Base-by-base conservation (phyloP, 1,140 invertebrate genomes). In the Schlechtendalia chinensis region DNA sequence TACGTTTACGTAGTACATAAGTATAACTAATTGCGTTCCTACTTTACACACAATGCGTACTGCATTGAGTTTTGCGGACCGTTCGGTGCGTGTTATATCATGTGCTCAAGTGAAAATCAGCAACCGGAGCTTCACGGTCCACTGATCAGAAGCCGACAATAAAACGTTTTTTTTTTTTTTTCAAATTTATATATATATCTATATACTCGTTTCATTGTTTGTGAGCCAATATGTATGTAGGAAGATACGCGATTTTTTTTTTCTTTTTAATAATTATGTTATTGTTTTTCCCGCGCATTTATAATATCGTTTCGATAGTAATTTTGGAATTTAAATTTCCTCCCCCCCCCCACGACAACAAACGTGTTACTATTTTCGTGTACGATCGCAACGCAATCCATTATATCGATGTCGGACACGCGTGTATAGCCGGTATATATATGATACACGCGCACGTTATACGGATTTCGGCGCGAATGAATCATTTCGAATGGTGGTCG, bases 21-120 rank as follows among this genome's bases (percentile, higher is more conserved):
- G 24, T 63, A 32, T 50, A 69, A 69, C 67, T 69, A 69, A 69
- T 69, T 69, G 67, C 67, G 47, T 27, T 69, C 67, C 67, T 69
- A 69, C 67, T 69, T 69, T 69, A 69, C 45, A 69, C 65, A 69
- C 67, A 69, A 69, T 69, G 16, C 12, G 22, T 39, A 8, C 32
- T 24, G 14, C 67, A 14, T 22, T 69, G 27, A 69, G 67, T 69
- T 50, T 67, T 50, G 22, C 22, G 11, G 45, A 24, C 22, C 14
- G 1, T 69, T 16, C 32, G 5, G 24, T 32, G 6, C 27, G 16
- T 17, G 14, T 59, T 22, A 24, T 45, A 45, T 39, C n/a, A 63
- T 39, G 32, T 16, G 16, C 14, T 8, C 22, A 69, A 69, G 65
- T 27, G 16, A 69, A 50, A 69, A 69, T 69, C 39, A 69, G 45